Conservation (phyloP, 2,797 vertebrate species). For the Sebastes taczanowskii region DNA sequence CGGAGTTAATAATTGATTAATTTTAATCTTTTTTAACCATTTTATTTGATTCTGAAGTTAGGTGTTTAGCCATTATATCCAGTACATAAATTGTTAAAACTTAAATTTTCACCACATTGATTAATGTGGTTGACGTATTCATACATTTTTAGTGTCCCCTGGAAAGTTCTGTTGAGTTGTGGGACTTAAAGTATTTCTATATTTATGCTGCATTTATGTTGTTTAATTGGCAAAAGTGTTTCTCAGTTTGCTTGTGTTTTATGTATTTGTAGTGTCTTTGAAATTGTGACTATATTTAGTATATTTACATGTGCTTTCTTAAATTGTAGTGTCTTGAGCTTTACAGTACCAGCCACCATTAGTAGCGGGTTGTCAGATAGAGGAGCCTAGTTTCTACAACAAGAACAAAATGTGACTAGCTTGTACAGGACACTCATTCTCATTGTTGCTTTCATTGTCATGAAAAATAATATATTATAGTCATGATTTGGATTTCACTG, state of each 20-base stretch:
- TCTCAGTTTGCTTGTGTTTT: not conserved
- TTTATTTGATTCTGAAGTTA: not conserved
- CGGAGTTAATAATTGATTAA: not conserved
- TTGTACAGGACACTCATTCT: not conserved
- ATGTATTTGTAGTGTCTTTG: not conserved
- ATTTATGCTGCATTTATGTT: too few species aligned
- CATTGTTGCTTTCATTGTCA: not conserved
- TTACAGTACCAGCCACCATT: not conserved
- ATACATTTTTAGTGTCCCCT: too few species aligned
- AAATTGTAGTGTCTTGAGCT: not conserved
- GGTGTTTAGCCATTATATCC: not conserved
- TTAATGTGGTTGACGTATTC: not conserved
- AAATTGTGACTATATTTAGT: not conserved
- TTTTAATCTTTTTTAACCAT: not conserved
- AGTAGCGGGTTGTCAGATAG: too few species aligned
- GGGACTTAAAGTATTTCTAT: not conserved
- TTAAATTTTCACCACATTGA: not conserved
- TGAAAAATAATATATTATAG: not conserved
- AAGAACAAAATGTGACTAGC: not conserved
- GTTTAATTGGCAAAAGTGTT: too few species aligned
- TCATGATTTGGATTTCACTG: not conserved
- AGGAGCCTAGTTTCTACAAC: too few species aligned
- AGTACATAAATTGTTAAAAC: not conserved
- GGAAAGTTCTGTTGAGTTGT: too few species aligned
- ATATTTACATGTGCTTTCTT: too few species aligned